Percentiles rank a stretch among this genome's conserved stretches.
These are phyloP conservation scores for Polia nebulosa DNA, from an alignment of 2,888 invertebrate genomes.

Conservation along the genomic window DNA sequence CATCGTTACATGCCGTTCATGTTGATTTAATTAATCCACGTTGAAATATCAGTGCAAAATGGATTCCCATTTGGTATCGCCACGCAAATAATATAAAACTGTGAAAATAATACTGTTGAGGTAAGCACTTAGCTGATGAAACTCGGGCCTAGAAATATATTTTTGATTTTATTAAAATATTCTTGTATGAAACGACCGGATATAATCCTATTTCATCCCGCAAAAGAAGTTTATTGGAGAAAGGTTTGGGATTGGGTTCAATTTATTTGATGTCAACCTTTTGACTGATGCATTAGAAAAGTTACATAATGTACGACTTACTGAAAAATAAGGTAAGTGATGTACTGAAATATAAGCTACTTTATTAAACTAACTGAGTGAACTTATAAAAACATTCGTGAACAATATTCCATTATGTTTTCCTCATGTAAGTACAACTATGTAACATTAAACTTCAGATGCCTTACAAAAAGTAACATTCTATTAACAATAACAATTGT, in stretches of 20 bases:
- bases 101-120: constrained; percentile 38
- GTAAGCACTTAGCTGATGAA: constrained; percentile 64
- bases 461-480: too few relatives aligned
- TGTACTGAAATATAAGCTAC: neutral
- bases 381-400: neutral
- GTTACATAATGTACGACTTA: constrained; percentile 1
- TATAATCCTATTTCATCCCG: constrained; percentile 39
- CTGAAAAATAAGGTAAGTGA: neutral
- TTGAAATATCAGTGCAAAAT: constrained; percentile 37
- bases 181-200: constrained; percentile 26
- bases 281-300: constrained; percentile 35
- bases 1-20: constrained; percentile 19
- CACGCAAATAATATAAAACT: constrained; percentile 34
- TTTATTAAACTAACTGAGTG: neutral
- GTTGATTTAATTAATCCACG: constrained; percentile 41
- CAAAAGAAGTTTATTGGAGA: constrained; percentile 21
- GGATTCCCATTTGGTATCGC: constrained; percentile 37
- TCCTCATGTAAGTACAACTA: too few relatives aligned
- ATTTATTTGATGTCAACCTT: constrained; percentile 56
- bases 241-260: constrained; percentile 5
- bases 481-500: too few relatives aligned
- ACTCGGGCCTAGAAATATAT: constrained; percentile 32
- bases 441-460: too few relatives aligned
- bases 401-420: neutral
- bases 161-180: constrained; percentile 59